Percentiles rank a stretch among this genome's conserved stretches.
These are phyloP conservation scores for Platichthys flesus DNA, from an alignment of 2,113 vertebrate species.

Conservation along the genomic window DNA sequence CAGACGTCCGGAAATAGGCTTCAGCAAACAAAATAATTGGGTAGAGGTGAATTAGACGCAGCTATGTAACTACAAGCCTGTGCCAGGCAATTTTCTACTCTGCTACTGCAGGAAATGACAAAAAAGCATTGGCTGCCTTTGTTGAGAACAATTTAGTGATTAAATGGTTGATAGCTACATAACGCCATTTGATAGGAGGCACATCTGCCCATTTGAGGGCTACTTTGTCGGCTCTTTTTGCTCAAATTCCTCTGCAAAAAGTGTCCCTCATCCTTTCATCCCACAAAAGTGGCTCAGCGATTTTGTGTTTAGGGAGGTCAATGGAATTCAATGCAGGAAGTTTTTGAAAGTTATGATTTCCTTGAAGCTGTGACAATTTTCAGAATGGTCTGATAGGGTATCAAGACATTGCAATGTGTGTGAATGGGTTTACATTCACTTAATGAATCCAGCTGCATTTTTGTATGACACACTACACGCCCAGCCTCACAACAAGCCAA, in stretches of 20 bases:
- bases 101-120: slow-evolving; percentile 60
- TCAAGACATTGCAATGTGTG: background rate
- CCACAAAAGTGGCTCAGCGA: slow-evolving; percentile 14
- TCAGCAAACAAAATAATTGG: slow-evolving; percentile 49
- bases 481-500: background rate
- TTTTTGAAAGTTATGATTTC: slow-evolving; percentile 8
- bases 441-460: background rate
- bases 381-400: background rate
- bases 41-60: slow-evolving; percentile 49
- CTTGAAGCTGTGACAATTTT: slow-evolving; percentile 9
- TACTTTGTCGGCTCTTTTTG: slow-evolving; percentile 14
- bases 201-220: slow-evolving; percentile 10
- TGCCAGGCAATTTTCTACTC: slow-evolving; percentile 66
- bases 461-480: background rate
- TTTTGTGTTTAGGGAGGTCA: slow-evolving; percentile 7
- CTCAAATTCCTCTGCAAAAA: background rate
- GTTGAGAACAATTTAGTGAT: slow-evolving; percentile 65
- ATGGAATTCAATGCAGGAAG: slow-evolving; percentile 4
- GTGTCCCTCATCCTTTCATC: slow-evolving; percentile 31
- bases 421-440: background rate
- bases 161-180: slow-evolving; percentile 50
- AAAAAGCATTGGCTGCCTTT: slow-evolving; percentile 48
- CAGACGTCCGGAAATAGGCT: slow-evolving; percentile 43
- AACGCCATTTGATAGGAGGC: slow-evolving; percentile 38
- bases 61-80: slow-evolving; percentile 19